Conservation (phyloP, 1,140 invertebrate genomes). For the Solen grandis region DNA sequence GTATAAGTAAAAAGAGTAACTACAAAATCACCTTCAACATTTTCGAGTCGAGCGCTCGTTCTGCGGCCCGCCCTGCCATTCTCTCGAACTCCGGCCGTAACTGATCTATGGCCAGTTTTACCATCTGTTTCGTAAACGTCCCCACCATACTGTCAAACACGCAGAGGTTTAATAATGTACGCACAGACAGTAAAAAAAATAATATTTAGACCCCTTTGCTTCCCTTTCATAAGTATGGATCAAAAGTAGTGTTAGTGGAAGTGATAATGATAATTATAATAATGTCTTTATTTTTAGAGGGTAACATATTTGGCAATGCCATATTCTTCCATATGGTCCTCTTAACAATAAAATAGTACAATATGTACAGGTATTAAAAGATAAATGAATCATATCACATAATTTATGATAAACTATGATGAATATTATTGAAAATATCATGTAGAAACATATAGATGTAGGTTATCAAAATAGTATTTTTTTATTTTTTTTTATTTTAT, state of each 20-base stretch:
- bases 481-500: too few relatives aligned
- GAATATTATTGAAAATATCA: too few relatives aligned
- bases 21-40: slow-evolving; percentile 47
- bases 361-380: too few relatives aligned
- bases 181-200: not conserved
- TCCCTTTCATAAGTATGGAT: not conserved
- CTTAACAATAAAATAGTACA: too few relatives aligned
- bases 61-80: slow-evolving; percentile 62
- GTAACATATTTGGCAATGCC: too few relatives aligned
- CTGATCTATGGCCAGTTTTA: slow-evolving; percentile 64
- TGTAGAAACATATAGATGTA: too few relatives aligned
- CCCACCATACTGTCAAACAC: slow-evolving; percentile 60
- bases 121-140: slow-evolving; percentile 67
- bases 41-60: slow-evolving; percentile 62
- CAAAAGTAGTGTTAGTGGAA: not conserved
- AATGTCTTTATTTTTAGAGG: not conserved
- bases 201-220: not conserved
- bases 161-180: not conserved
- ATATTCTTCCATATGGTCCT: too few relatives aligned
- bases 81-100: slow-evolving; percentile 64
- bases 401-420: too few relatives aligned
- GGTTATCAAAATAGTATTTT: too few relatives aligned
- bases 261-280: not conserved
- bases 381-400: too few relatives aligned
- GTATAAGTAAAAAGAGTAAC: too few relatives aligned